Conservation (phyloP, 2,113 vertebrate species). For the Hyperoodon ampullatus region DNA sequence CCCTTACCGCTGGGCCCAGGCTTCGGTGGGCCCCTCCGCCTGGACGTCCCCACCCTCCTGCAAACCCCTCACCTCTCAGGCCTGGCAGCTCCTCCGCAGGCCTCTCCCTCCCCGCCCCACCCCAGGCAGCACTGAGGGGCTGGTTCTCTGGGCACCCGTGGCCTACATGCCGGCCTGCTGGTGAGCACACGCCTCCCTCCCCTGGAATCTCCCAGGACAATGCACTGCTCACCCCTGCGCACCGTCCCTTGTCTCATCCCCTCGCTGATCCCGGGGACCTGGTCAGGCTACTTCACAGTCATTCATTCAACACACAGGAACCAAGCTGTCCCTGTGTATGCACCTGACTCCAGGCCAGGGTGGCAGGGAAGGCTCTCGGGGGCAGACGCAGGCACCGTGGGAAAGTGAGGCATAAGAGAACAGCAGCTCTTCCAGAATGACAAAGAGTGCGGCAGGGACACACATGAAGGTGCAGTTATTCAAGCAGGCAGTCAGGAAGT, state of each 20-base stretch:
- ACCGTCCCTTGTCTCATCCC: neutral
- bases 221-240: neutral
- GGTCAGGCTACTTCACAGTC: neutral
- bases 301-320: neutral
- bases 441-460: rapidly evolving
- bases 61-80: neutral
- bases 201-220: neutral
- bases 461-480: neutral
- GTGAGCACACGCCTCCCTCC: rapidly evolving
- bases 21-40: neutral
- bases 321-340: rapidly evolving
- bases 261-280: neutral
- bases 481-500: neutral
- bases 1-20: neutral
- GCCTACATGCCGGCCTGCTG: rapidly evolving
- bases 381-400: rapidly evolving
- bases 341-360: neutral
- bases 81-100: rapidly evolving
- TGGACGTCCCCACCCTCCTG: too few relatives aligned
- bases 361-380: too few relatives aligned
- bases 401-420: neutral
- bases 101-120: too few relatives aligned
- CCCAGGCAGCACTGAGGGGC: neutral
- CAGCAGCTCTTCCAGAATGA: neutral
- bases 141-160: too few relatives aligned